Evolutionary conservation across 1,140 invertebrate species (phyloP).

Genomic region (Oncopodura yosiiana): DNA sequence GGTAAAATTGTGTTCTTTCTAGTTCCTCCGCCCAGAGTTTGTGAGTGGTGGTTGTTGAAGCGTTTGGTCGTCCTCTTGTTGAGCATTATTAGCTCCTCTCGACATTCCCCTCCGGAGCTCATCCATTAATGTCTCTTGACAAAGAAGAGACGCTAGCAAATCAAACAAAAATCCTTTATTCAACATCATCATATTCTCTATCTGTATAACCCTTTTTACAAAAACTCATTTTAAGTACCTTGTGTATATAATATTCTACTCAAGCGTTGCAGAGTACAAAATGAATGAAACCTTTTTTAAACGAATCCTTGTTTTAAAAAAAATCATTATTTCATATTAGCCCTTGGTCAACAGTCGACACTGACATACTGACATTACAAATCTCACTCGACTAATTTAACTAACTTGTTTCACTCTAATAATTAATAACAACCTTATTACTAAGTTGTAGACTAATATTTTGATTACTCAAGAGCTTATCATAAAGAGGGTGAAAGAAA

Average conservation of each 20-base stretch:
- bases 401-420: no score
- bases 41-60: neutral
- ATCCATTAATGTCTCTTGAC: constrained; percentile 34
- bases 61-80: constrained; percentile 7
- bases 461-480: no score
- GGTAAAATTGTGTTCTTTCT: no score
- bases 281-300: neutral
- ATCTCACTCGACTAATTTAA: no score
- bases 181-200: no score
- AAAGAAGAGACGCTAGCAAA: constrained; percentile 32
- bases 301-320: neutral
- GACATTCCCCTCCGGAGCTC: constrained; percentile 32
- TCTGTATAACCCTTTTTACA: no score
- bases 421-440: no score
- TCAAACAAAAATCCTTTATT: constrained; percentile 34
- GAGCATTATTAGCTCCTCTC: constrained; percentile 34
- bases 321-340: constrained; percentile 3
- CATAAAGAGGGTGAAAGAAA: no score
- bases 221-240: constrained; percentile 28
- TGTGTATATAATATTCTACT: constrained; percentile 7
- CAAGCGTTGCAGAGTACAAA: constrained; percentile 8
- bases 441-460: no score
- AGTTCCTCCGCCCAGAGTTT: neutral
- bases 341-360: no score
- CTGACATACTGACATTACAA: no score